A percentile compares a stretch with the other conserved stretches of the same genome.
Conservation (phyloP, 2,113 vertebrate genomes). For the Pangasianodon hypophthalmus region DNA sequence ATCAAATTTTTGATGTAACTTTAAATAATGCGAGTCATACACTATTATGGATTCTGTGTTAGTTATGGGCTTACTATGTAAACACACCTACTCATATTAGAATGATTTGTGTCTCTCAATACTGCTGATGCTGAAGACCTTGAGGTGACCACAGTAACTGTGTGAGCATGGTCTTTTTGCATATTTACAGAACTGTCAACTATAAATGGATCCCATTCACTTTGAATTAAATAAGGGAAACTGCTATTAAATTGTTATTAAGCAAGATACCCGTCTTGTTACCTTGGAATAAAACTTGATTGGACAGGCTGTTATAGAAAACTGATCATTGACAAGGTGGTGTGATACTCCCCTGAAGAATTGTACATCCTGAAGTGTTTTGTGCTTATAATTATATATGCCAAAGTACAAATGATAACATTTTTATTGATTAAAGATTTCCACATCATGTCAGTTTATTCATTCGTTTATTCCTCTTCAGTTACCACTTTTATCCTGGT, state of each 20-base stretch:
- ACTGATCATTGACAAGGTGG: neutral
- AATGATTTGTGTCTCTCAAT: constrained; percentile 29
- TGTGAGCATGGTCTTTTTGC: neutral
- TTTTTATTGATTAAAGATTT: neutral
- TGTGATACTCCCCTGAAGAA: neutral
- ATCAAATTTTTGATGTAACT: constrained; percentile 68
- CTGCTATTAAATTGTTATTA: neutral
- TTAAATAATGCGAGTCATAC: constrained; percentile 70
- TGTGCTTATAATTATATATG: neutral
- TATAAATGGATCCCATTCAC: neutral
- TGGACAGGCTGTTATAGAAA: neutral
- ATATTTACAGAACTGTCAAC: neutral
- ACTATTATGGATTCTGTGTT: constrained; percentile 39
- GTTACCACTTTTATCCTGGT: neutral
- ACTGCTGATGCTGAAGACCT: constrained; percentile 1
- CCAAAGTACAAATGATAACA: neutral
- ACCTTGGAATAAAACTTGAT: neutral
- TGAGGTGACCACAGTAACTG: neutral
- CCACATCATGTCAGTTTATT: neutral
- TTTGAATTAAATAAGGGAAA: neutral
- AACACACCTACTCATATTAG: constrained; percentile 51
- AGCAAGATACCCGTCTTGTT: neutral
- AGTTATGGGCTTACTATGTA: constrained; percentile 39
- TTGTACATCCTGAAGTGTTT: neutral
- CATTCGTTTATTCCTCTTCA: neutral